Evolutionary conservation across 2,113 vertebrate genomes (phyloP), one percentile per base, ranked within the genome.

Genomic region (Turnix velox): DNA sequence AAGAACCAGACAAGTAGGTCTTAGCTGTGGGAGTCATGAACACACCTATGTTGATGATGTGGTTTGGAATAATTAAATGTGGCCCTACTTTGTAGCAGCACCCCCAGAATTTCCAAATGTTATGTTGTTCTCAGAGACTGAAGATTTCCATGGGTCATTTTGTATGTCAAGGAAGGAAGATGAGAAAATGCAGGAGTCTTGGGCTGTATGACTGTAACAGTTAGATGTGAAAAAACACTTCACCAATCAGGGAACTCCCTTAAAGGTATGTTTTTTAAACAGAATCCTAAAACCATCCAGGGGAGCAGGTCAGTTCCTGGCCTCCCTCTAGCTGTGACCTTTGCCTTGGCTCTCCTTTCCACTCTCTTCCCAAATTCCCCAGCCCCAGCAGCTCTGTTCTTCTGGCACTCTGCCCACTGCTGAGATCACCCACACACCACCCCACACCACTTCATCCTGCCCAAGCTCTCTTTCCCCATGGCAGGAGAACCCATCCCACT

Each of bases 401-500:
- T 27, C 4, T 1, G 0, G 43, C 37, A 66, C 19, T 35, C 6
- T 52, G n/a, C 48, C 39, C 65, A 9, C 18, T 4, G 2, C 69
- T 0, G 0, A 61, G 78, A 31, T 18, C 33, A 57, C 4, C 8
- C 40, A 22, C 40, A 9, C n/a, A 5, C 35, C 1, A 0, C 3
- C 4, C 10, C 57, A 10, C 2, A 2, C 71, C 24, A 20, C 46
- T 46, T 14, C 16, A 4, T 59, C 27, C 61, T 39, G 20, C n/a
- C 54, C 0, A 0, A 30, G 31, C 33, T 66, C 48, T 5, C 22
- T 19, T 39, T 35, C 33, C 39, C 22, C 39, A 30, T 4, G 1
- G 3, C 1, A 2, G 30, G 43, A 79, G 61, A 42, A 61, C 52
- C 35, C 3, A 3, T 22, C 43, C 51, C 48, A 39, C 55, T 7